Conservation (phyloP, 2,888 invertebrate genomes). For the Ischnura elegans region DNA sequence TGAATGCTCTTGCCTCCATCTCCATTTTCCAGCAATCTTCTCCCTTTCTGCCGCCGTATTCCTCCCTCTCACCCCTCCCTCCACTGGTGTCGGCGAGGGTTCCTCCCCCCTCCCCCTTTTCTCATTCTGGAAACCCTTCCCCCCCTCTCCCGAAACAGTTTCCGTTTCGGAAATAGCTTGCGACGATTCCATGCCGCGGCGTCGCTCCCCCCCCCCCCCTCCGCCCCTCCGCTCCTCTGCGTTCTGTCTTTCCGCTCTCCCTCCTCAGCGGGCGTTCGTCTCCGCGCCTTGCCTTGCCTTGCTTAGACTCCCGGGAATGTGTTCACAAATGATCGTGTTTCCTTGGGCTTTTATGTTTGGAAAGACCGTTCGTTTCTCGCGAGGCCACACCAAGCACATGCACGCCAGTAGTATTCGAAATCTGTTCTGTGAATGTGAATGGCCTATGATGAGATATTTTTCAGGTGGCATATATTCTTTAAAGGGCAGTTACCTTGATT, state of each 20-base stretch:
- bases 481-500: too few species aligned
- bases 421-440: too few species aligned
- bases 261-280: not conserved
- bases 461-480: too few species aligned
- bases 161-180: constrained; percentile 60
- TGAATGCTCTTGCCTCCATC: too few species aligned
- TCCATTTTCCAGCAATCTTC: constrained; percentile 35
- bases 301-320: too few species aligned
- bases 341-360: too few species aligned
- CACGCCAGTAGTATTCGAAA: too few species aligned
- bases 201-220: constrained; percentile 23
- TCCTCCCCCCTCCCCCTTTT: not conserved
- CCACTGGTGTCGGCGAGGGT: not conserved
- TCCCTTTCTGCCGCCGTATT: not conserved
- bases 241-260: not conserved
- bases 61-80: not conserved
- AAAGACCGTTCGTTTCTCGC: too few species aligned
- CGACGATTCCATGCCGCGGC: constrained; percentile 36
- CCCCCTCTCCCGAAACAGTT: constrained; percentile 16
- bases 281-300: not conserved
- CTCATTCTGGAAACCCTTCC: not conserved
- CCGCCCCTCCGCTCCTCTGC: not conserved
- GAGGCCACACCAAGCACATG: too few species aligned
- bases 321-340: too few species aligned
- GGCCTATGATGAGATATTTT: too few species aligned